phyloP scores from a whole-genome alignment of 2,797 vertebrate genomes.

The Trachurus trachurus region DNA sequence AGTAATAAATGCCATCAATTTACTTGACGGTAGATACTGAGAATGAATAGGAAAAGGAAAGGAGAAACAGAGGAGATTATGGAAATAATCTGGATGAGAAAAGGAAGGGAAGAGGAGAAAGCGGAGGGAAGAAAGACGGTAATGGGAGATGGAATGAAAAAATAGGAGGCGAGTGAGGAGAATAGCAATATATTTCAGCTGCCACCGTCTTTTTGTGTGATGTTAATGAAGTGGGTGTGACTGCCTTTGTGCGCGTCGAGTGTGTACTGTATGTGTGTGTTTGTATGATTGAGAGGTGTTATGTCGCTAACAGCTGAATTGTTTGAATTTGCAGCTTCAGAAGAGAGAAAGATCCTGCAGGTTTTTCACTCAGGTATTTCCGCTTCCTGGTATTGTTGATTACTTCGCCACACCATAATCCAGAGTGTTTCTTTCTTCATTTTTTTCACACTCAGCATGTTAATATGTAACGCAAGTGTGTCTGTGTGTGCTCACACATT shows the following conservation, averaged over 20 bases:
- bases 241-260: slow-evolving; percentile 6
- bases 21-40: slow-evolving; percentile 51
- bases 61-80: slow-evolving; percentile 30
- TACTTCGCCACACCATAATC: slow-evolving; percentile 58
- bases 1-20: slow-evolving; percentile 76
- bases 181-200: slow-evolving; percentile 50
- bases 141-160: slow-evolving; percentile 15
- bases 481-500: slow-evolving; percentile 55
- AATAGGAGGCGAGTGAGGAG: slow-evolving; percentile 21
- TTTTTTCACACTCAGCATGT: slow-evolving; percentile 67
- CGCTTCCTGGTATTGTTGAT: slow-evolving; percentile 67
- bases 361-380: slow-evolving; percentile 98
- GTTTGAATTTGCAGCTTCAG: slow-evolving; percentile 96
- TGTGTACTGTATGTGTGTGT: slow-evolving; percentile 23
- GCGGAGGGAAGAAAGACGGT: slow-evolving; percentile 10
- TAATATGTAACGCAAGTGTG: slow-evolving; percentile 37
- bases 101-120: slow-evolving; percentile 5
- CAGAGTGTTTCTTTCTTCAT: slow-evolving; percentile 30
- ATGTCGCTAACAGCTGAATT: slow-evolving; percentile 77
- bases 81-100: slow-evolving; percentile 39
- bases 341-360: slow-evolving; percentile 98
- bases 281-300: slow-evolving; percentile 57
- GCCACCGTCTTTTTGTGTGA: slow-evolving; percentile 35
- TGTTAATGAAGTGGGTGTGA: slow-evolving; percentile 55
- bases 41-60: slow-evolving; percentile 34